Conservation (phyloP, 2,113 vertebrate genomes). For the Pseudonaja textilis region DNA sequence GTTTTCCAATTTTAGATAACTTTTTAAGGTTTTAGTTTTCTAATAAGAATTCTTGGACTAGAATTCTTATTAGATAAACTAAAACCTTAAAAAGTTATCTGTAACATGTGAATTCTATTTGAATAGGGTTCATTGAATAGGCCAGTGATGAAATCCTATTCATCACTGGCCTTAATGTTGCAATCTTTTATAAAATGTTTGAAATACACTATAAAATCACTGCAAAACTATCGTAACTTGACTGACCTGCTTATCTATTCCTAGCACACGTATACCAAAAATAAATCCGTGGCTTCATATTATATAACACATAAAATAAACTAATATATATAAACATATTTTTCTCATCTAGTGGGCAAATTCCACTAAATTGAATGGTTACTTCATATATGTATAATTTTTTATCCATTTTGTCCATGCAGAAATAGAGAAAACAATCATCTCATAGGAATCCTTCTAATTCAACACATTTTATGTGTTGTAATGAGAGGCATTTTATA, state of each 20-base stretch:
- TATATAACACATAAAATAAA: not conserved
- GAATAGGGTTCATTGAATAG: no score
- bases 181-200: not conserved
- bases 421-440: slow-evolving; percentile 53
- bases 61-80: no score
- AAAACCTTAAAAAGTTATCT: no score
- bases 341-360: slow-evolving; percentile 44
- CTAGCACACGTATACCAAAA: not conserved
- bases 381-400: slow-evolving; percentile 52
- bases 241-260: not conserved
- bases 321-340: slow-evolving; percentile 42
- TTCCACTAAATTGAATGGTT: slow-evolving; percentile 37
- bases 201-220: not conserved
- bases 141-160: not conserved
- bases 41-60: not conserved
- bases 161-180: not conserved
- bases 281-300: not conserved
- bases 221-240: not conserved
- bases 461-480: slow-evolving; percentile 64
- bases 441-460: slow-evolving; percentile 63
- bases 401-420: slow-evolving; percentile 62
- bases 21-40: slow-evolving; percentile 21
- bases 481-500: slow-evolving; percentile 68
- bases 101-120: no score
- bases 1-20: not conserved